A percentile compares a stretch with the other conserved stretches of the same genome.
Conservation (phyloP, 2,113 vertebrate genomes). For the Psephotus haematonotus region DNA sequence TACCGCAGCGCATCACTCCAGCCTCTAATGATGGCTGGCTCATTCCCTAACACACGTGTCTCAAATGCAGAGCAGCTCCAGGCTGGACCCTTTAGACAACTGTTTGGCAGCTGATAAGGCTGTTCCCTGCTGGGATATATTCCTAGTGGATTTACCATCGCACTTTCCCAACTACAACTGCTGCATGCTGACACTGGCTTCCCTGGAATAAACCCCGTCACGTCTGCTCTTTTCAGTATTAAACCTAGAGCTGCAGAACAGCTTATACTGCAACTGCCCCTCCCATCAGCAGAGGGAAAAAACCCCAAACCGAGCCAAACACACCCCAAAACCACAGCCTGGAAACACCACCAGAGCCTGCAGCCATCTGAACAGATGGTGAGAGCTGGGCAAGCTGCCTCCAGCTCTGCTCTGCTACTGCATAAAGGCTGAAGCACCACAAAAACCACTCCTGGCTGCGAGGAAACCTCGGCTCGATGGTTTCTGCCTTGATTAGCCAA, state of each 20-base stretch:
- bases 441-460: background rate
- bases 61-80: background rate
- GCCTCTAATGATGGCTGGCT: accelerated
- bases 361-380: background rate
- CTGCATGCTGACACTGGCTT: background rate
- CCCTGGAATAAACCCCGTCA: background rate
- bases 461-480: background rate
- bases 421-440: background rate
- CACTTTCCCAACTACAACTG: background rate
- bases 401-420: background rate
- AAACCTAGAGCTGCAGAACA: background rate
- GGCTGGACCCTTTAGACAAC: background rate
- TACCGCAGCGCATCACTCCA: accelerated
- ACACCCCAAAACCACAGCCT: background rate
- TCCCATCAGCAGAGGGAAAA: background rate
- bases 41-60: background rate
- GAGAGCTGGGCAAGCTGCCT: background rate
- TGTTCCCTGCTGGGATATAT: background rate
- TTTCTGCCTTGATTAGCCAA: constrained; percentile 1
- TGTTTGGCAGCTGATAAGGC: background rate
- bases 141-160: background rate
- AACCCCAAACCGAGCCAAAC: background rate
- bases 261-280: background rate
- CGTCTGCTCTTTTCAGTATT: accelerated
- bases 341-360: background rate